Evolutionary conservation across 1,140 invertebrate genomes (phyloP), one percentile per base, ranked within the genome.

Genomic region (Pseudoatta argentina): DNA sequence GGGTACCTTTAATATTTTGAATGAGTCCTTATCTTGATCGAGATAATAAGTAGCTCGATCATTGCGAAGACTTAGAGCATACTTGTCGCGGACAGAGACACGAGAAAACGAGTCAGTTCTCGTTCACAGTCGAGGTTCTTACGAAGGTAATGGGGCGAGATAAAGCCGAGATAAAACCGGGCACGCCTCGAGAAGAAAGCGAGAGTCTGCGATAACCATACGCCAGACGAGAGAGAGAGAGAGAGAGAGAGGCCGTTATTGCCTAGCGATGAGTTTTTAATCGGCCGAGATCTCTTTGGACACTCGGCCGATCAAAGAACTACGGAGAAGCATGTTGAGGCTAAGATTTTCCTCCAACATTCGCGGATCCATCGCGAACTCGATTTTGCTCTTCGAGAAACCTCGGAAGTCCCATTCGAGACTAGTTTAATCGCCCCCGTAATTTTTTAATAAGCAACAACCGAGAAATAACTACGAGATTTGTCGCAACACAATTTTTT

Each of bases 101-200:
- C 83, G 83, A 77, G 87, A 82, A 89, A 89, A 67, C 85, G 71
- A 75, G 86, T 79, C 72, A 57, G n/a, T 48, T 79, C 75, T 72
- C 81, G 44, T 75, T 59, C 63, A 59, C 53, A 69, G 55, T n/a
- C 61, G 83, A 82, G 88, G 77, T 71, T 83, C 88, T 89, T 89
- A 89, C 69, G 85, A 82, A 69, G 88, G 86, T 89, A 90, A 90
- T 90, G 89, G 88, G 81, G 63, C 89, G 89, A 89, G 89, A 89
- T 90, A 90, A 90, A 89, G 63, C 69, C 8, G 71, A 81, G 89
- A 90, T 90, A 90, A 75, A 75, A 86, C 69, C 63, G 76, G 67
- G 55, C 63, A 88, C 51, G 85, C 71, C 77, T 83, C 63, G 27
- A 27, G 71, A 89, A 87, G 87, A 90, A 90, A 90, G 88, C 86